Conservation (phyloP, 92 coral and sea anemone genomes). For the Montipora capitata region DNA sequence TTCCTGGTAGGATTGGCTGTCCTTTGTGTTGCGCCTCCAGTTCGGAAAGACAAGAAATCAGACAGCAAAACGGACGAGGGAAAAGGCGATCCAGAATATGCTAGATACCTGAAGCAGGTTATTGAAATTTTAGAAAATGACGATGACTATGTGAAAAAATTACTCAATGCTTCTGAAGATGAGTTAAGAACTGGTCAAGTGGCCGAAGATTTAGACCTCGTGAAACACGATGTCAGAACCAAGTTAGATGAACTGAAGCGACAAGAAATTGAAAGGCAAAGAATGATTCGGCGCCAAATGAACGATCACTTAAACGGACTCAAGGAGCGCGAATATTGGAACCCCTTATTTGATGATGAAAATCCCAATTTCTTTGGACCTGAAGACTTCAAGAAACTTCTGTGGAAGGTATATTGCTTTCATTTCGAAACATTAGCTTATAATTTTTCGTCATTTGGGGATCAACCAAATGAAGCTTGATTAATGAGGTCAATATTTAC, state of each 20-base stretch:
- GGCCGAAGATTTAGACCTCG: constrained; percentile 95
- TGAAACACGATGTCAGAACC: constrained; percentile 91
- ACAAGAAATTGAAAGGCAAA: constrained; percentile 94
- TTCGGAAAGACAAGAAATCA: constrained; percentile 54
- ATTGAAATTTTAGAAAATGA: constrained; percentile 96
- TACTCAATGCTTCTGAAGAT: constrained; percentile 95
- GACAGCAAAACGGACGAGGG: constrained; percentile 63
- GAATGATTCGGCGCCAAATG: constrained; percentile 94
- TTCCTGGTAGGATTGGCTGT: constrained; percentile 43
- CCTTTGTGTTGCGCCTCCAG: constrained; percentile 91
- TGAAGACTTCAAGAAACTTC: constrained; percentile 90
- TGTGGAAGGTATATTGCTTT: constrained; percentile 79
- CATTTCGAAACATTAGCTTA: too few species aligned
- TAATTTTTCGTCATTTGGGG: neutral
- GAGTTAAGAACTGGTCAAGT: constrained; percentile 93
- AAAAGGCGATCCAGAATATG: constrained; percentile 92
- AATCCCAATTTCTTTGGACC: constrained; percentile 98
- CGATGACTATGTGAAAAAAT: constrained; percentile 90
- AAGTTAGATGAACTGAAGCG: constrained; percentile 96
- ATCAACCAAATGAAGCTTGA: neutral
- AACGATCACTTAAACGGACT: constrained; percentile 91
- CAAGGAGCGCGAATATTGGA: constrained; percentile 95
- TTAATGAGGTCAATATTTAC: neutral
- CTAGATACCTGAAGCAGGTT: constrained; percentile 96
- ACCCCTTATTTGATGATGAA: constrained; percentile 97